A percentile compares a stretch with the other conserved stretches of the same genome.
Evolutionary conservation across 2,797 vertebrate species (phyloP).

Genomic region (Danio kyathit): DNA sequence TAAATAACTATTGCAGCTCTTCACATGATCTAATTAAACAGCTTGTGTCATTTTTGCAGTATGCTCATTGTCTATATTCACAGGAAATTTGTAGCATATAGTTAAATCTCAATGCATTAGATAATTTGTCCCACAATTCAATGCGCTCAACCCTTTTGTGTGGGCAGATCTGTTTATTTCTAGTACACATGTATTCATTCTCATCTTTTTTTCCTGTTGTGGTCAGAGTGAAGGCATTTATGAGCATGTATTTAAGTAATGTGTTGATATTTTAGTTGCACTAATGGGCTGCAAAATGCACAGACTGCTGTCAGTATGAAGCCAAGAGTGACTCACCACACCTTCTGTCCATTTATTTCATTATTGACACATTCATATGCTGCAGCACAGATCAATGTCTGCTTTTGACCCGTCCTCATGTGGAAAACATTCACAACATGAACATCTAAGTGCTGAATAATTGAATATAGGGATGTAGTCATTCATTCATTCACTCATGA

Average conservation of each 20-base stretch:
- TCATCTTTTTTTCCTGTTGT: not conserved
- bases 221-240: not conserved
- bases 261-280: constrained; percentile 3
- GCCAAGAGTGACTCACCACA: constrained; percentile 48
- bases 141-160: not conserved
- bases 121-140: not conserved
- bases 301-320: constrained; percentile 47
- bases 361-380: not conserved
- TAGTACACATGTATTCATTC: not conserved
- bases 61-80: not conserved
- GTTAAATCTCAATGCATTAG: not conserved
- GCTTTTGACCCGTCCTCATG: not conserved
- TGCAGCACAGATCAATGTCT: not conserved
- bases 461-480: not conserved
- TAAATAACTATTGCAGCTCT: not conserved
- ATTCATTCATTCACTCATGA: too few relatives aligned
- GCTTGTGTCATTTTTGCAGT: not conserved
- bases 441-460: not conserved
- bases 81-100: not conserved
- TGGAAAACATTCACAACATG: not conserved
- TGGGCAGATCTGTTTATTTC: not conserved
- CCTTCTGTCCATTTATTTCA: constrained; percentile 56
- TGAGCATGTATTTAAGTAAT: not conserved
- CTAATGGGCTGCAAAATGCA: constrained; percentile 28
- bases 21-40: not conserved